Evolutionary conservation across 2,113 vertebrate genomes (phyloP).

Genomic region (Megaceryle maxima): DNA sequence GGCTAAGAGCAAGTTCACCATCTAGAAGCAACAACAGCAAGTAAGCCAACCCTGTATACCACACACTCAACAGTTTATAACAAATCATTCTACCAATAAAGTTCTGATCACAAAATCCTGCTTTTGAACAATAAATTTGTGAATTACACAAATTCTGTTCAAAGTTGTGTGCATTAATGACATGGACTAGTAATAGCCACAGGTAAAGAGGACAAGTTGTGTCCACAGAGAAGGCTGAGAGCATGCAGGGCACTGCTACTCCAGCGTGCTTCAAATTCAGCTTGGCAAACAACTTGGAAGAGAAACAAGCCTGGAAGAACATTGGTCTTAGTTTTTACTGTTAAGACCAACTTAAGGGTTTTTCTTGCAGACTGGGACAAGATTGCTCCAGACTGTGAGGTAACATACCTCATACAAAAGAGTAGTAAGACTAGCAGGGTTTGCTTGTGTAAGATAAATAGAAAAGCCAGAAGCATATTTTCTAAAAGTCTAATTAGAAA

Average conservation of each 20-base stretch:
- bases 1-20: slow-evolving; percentile 91
- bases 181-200: background rate
- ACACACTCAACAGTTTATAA: background rate
- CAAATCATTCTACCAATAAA: background rate
- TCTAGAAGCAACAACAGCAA: slow-evolving; percentile 77
- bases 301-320: background rate
- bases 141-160: background rate
- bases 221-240: background rate
- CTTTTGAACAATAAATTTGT: background rate
- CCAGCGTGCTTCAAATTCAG: background rate
- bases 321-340: background rate
- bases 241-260: background rate
- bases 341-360: background rate
- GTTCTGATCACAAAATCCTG: background rate
- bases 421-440: background rate
- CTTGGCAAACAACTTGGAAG: background rate
- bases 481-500: background rate
- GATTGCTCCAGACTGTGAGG: background rate
- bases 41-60: background rate
- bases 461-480: background rate
- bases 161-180: background rate
- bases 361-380: background rate
- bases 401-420: background rate
- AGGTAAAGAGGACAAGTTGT: background rate
- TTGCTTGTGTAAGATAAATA: background rate